Evolutionary conservation across 2,113 vertebrate genomes (phyloP).

Genomic region (Plotosus lineatus): DNA sequence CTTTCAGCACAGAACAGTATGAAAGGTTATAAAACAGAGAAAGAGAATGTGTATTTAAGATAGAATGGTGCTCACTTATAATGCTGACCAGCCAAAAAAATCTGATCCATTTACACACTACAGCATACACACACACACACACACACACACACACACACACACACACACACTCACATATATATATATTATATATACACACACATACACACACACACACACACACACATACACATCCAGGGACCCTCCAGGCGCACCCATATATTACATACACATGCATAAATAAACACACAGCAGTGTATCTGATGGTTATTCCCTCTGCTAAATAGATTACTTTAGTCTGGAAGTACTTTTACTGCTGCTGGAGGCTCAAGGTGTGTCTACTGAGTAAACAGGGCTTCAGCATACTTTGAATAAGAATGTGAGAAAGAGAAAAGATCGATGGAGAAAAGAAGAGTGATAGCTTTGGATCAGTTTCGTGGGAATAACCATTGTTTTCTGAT

Average conservation of each 20-base stretch:
- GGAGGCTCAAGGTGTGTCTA: constrained; percentile 58
- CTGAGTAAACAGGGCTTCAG: background rate
- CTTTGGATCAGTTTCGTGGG: background rate
- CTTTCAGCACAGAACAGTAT: constrained; percentile 21
- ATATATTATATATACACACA: constrained; percentile 7
- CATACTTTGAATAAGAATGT: background rate
- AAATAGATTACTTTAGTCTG: constrained; percentile 58
- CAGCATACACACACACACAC: background rate
- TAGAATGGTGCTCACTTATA: background rate
- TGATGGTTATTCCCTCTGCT: constrained; percentile 31
- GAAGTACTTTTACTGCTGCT: constrained; percentile 66
- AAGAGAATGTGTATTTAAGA: constrained; percentile 13
- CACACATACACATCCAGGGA: constrained; percentile 15
- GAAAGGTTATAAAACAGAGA: background rate
- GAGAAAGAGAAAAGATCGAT: background rate
- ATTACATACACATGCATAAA: constrained; percentile 23
- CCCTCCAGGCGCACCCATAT: background rate
- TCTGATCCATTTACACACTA: constrained; percentile 25
- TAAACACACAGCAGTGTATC: constrained; percentile 17
- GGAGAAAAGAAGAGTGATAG: background rate
- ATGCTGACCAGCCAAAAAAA: background rate
- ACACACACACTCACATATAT: background rate
- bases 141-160: no score
- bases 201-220: background rate
- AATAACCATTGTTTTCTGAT: background rate